phyloP scores from a whole-genome alignment of 2,113 vertebrate genomes.

The Grus americana region DNA sequence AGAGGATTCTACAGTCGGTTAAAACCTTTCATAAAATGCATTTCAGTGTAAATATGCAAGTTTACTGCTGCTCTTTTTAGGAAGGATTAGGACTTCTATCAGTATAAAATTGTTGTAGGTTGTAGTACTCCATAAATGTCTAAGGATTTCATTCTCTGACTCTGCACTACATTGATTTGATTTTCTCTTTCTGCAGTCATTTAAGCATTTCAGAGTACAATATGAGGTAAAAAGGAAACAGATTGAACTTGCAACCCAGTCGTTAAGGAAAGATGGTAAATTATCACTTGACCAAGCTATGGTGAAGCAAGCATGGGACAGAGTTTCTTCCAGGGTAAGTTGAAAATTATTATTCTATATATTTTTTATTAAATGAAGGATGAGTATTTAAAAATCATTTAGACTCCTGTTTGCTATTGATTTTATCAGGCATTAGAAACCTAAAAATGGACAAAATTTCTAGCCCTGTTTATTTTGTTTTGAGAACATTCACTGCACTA shows the following conservation, averaged over 20 bases:
- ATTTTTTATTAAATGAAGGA: neutral
- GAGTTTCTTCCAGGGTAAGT: conserved; percentile 87
- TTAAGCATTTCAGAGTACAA: conserved; percentile 90
- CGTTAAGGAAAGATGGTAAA: conserved; percentile 88
- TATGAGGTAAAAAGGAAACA: conserved; percentile 94
- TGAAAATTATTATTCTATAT: neutral
- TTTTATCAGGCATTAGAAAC: neutral
- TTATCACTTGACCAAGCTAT: conserved; percentile 94
- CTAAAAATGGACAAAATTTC: neutral
- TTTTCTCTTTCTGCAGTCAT: conserved; percentile 78
- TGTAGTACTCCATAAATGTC: neutral
- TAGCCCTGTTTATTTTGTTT: neutral
- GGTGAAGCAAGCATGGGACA: conserved; percentile 94
- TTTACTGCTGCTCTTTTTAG: neutral
- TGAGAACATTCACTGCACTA: neutral
- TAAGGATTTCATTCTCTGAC: neutral
- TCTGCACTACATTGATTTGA: neutral
- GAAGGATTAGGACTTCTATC: neutral
- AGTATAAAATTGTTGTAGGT: neutral
- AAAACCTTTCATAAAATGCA: neutral
- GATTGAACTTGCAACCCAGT: conserved; percentile 84
- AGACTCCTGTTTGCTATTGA: neutral
- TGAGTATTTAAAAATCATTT: neutral
- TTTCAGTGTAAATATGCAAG: neutral
- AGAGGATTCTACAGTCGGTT: neutral